Evolutionary conservation across 2,888 invertebrate genomes (phyloP).

Genomic region (Eristalis intricaria): DNA sequence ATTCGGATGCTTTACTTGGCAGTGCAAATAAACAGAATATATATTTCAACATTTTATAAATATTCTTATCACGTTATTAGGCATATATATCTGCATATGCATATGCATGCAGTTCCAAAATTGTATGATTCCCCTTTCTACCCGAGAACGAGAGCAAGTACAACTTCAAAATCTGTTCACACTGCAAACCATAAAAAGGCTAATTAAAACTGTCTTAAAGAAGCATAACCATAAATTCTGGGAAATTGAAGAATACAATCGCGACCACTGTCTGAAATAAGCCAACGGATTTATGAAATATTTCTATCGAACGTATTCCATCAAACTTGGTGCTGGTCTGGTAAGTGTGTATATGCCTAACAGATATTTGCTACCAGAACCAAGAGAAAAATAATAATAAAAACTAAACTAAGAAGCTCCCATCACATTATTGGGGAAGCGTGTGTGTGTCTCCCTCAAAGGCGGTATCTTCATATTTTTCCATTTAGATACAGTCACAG

Average conservation of each 20-base stretch:
- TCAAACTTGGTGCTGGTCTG: slow-evolving; percentile 46
- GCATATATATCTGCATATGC: neutral
- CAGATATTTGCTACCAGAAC: slow-evolving; percentile 16
- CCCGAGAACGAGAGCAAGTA: neutral
- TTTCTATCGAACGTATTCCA: slow-evolving; percentile 59
- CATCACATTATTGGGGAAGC: neutral
- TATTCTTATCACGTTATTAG: neutral
- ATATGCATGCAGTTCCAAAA: neutral
- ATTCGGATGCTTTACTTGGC: too few species aligned
- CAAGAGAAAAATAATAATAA: neutral
- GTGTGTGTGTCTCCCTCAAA: slow-evolving; percentile 48
- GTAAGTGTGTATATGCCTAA: slow-evolving; percentile 7
- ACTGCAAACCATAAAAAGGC: slow-evolving; percentile 78
- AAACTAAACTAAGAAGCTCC: slow-evolving; percentile 16
- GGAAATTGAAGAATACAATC: slow-evolving; percentile 81
- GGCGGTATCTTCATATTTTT: slow-evolving; percentile 62
- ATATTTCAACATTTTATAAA: too few species aligned
- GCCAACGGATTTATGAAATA: slow-evolving; percentile 73
- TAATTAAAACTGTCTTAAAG: slow-evolving; percentile 80
- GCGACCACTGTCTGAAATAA: slow-evolving; percentile 76
- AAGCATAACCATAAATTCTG: slow-evolving; percentile 81
- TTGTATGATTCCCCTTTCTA: neutral
- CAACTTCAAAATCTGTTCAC: slow-evolving; percentile 30
- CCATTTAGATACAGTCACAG: slow-evolving; percentile 63
- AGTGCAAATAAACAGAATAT: too few species aligned